A percentile compares a stretch with the other conserved stretches of the same genome.
phyloP scores from a whole-genome alignment of 2,113 vertebrate species.

The Galbula dea region DNA sequence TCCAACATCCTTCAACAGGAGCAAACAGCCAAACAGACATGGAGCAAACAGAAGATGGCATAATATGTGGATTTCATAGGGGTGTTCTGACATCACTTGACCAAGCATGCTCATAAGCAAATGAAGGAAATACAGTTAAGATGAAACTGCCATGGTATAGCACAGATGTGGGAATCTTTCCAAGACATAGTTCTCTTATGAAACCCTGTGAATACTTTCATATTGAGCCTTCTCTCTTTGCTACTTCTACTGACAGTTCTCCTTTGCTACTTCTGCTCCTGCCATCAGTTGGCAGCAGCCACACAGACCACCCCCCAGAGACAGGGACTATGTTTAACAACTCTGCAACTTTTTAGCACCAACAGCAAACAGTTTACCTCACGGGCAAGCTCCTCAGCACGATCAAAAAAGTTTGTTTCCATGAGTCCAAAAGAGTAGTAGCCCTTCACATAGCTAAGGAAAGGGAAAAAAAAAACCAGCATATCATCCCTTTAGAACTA shows the following conservation, averaged over 20 bases:
- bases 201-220: neutral
- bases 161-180: neutral
- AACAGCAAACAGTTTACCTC: conserved; percentile 77
- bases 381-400: conserved; percentile 84
- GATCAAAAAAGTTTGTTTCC: conserved; percentile 86
- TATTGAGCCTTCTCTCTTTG: neutral
- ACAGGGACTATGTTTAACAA: neutral
- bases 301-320: neutral
- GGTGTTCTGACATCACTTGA: neutral
- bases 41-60: neutral
- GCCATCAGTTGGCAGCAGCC: neutral
- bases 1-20: neutral
- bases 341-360: neutral
- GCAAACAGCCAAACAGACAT: neutral
- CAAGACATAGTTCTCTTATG: neutral
- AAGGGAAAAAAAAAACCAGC: neutral
- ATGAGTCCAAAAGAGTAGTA: conserved; percentile 89
- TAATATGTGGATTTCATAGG: neutral
- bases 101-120: neutral
- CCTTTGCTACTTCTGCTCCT: neutral
- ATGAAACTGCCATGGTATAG: neutral
- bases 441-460: conserved; percentile 87
- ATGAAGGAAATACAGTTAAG: neutral
- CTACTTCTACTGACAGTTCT: neutral
- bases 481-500: neutral